Base-by-base conservation (phyloP, 2,888 invertebrate species). In the Drosophila prolongata region DNA sequence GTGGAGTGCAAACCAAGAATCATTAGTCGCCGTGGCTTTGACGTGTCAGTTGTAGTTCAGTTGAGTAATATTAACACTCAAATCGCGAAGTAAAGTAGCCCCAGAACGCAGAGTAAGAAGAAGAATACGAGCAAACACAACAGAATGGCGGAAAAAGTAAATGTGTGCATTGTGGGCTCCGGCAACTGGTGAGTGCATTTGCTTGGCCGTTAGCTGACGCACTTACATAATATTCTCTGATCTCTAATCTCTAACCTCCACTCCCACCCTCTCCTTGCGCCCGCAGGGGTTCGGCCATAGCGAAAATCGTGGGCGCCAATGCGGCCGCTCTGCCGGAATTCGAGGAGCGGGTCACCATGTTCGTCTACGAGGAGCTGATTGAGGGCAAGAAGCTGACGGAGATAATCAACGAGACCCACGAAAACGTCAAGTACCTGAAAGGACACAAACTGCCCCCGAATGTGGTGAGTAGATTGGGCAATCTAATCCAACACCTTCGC, bases 391-490 rank as follows among this genome's bases (percentile, higher is more conserved):
- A 99, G 92, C 93, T 99, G 75, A 98, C 99, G 52, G 99, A 99
- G 93, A 98, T 99, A 79, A 99, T 99, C 90, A 99, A 99, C 93
- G 96, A 96, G 90, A 96, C 97, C 9, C 99, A 99, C 92, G 99
- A 99, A 93, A 99, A 99, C 94, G 96, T 99, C 6, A 99, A 99
- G 93, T 99, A 99, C 93, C 94, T 99, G 77, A 98, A 99, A 30
- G 99, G 99, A 38, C 97, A 98, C 92, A 96, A 95, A 92, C 93
- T 99, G 64, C 99, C 99, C 35, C 93, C 95, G 16, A 99, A 99
- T 95, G 97, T 99, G 93, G 98, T 99, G 94, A 95, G 98, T 92
- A 6, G 4, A 11, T 10, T 30, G 10, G 4, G 35, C 11, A 35
- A 35, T 2, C 30, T 9, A 30, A 3, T 24, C 24, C 24, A 24